Evolutionary conservation across 2,797 vertebrate species (phyloP).

Genomic region (Streptopelia turtur): DNA sequence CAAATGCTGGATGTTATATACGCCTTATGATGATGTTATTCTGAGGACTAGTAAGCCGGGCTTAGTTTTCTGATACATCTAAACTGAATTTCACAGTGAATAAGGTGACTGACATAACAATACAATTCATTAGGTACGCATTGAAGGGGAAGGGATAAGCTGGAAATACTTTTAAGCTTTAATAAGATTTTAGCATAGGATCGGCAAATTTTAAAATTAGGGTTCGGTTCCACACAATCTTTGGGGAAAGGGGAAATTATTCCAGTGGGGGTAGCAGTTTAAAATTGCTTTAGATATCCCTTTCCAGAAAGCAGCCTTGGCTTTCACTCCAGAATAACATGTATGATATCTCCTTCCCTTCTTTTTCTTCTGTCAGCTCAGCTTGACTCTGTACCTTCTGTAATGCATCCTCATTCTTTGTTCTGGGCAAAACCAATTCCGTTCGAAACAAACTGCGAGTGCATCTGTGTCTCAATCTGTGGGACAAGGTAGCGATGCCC

Average conservation of each 20-base stretch:
- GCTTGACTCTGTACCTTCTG: neutral
- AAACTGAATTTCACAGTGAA: neutral
- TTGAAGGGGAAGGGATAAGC: conserved; percentile 3
- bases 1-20: rapidly evolving
- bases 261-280: neutral
- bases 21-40: neutral
- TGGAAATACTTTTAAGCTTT: neutral
- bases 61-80: neutral
- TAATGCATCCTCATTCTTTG: neutral
- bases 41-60: neutral
- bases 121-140: conserved; percentile 1
- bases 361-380: neutral
- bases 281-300: neutral
- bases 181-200: neutral
- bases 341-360: neutral
- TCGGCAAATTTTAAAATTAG: neutral
- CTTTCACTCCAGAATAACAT: neutral
- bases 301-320: neutral
- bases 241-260: neutral
- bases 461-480: neutral
- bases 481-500: neutral
- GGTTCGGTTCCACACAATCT: neutral
- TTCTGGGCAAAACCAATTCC: neutral
- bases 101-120: neutral
- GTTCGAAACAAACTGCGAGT: neutral